Percentiles rank a stretch among this genome's conserved stretches.
Conservation (phyloP, 1,140 invertebrate genomes). For the Drosophila watanabei region DNA sequence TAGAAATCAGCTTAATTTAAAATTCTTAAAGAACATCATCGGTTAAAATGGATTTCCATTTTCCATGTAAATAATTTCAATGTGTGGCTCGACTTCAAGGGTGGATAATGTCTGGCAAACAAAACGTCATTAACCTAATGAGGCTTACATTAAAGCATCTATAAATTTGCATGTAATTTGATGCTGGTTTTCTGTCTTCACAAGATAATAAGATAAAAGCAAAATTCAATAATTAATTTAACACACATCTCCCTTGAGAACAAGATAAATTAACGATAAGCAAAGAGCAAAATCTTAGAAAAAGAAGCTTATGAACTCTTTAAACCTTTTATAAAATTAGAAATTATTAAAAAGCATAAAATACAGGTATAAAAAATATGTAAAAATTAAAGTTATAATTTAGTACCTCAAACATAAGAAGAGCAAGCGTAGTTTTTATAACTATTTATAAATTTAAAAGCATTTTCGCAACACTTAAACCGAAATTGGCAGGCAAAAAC, state of each 20-base stretch:
- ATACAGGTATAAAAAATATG: rapidly evolving
- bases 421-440: background rate
- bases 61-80: background rate
- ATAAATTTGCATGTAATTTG: background rate
- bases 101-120: background rate
- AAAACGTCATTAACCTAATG: background rate
- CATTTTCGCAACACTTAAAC: background rate
- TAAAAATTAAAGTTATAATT: background rate
- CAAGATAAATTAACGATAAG: no score
- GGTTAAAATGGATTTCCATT: background rate
- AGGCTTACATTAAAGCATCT: slow-evolving; percentile 1
- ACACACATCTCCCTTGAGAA: background rate
- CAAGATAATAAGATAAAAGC: background rate
- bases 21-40: background rate
- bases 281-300: background rate
- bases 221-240: slow-evolving; percentile 6
- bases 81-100: background rate
- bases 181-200: background rate
- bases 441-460: background rate
- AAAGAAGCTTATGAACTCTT: background rate
- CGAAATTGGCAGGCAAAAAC: background rate
- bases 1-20: background rate
- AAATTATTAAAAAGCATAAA: background rate
- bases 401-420: background rate
- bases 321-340: background rate